Conservation (phyloP, 1,140 invertebrate genomes). For the Mizuhopecten yessoensis region DNA sequence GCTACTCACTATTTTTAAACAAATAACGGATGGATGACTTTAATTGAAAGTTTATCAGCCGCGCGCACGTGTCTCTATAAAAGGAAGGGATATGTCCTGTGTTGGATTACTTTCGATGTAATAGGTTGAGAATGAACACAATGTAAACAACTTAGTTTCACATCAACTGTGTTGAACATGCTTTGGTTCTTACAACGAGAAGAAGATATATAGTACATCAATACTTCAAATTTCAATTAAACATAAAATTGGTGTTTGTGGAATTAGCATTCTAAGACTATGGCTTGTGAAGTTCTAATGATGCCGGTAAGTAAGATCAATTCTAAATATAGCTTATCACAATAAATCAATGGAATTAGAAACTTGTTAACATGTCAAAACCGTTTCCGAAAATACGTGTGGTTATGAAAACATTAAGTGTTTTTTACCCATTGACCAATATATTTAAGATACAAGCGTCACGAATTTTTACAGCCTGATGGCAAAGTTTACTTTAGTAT, state of each 20-base stretch:
- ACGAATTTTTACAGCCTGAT: conserved; percentile 15
- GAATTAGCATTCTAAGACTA: neutral
- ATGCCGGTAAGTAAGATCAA: neutral
- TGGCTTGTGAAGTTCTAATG: neutral
- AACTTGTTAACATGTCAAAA: neutral
- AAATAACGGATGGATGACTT: conserved; percentile 19
- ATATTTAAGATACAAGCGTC: neutral
- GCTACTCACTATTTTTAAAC: neutral
- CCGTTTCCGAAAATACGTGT: neutral
- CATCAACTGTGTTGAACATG: neutral
- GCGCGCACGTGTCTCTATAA: neutral
- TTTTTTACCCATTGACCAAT: neutral
- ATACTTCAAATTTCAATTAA: neutral
- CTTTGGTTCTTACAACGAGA: neutral
- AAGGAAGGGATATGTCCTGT: neutral
- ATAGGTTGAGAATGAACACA: neutral
- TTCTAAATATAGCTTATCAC: neutral
- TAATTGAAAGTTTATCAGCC: neutral
- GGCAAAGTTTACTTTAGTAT: conserved; percentile 14
- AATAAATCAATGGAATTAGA: neutral
- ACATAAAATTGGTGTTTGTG: neutral
- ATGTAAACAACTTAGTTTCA: neutral
- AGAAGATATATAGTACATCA: neutral
- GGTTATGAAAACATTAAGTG: neutral
- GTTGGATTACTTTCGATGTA: neutral